Evolutionary conservation across 2,113 vertebrate species (phyloP), one percentile per base, ranked within the genome.

Genomic region (Vanacampus margaritifer): DNA sequence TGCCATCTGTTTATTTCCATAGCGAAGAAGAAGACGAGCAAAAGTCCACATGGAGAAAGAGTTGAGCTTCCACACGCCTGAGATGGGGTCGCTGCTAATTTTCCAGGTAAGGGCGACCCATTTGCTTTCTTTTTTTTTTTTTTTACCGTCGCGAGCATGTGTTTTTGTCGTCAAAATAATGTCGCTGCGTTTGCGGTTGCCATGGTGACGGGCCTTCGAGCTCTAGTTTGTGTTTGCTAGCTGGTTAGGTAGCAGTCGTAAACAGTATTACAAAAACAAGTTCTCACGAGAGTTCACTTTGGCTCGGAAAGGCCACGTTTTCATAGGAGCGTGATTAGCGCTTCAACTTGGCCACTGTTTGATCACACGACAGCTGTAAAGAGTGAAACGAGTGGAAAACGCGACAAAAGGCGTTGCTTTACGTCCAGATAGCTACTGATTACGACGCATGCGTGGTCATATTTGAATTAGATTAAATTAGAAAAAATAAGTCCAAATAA

Each of bases 151-250:
- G n/a, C 51, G 21, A 26, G 60, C 19, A 7, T 61, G 10, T 57
- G 10, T 32, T 57, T 57, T 32, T 9, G 6, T 57, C 23, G 23
- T 35, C 26, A 57, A 32, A 17, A 61, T 41, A 14, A 23, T 14
- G 5, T 61, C 12, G 8, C 9, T 10, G 76, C 83, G 75, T 80
- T 76, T 41, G 13, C 67, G 88, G 89, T 92, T 90, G 84, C 88
- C 87, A 87, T 21, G 89, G 80, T 74, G 24, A 64, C 67, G 16
- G 70, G 56, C 79, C 54, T 28, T 70, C 7, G 13, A 16, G 82
- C 83, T 83, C 66, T 65, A 77, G 79, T 70, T 48, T 79, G 51
- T 76, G 58, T 64, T 58, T 37, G 17, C 3, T 36, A 36, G 5
- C 16, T 19, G 10, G 5, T 7, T 19, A 24, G 54, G 14, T 32